These are phyloP conservation scores for Dysmachus trigonus DNA, from an alignment of 2,888 invertebrate genomes.

Conservation along the genomic window DNA sequence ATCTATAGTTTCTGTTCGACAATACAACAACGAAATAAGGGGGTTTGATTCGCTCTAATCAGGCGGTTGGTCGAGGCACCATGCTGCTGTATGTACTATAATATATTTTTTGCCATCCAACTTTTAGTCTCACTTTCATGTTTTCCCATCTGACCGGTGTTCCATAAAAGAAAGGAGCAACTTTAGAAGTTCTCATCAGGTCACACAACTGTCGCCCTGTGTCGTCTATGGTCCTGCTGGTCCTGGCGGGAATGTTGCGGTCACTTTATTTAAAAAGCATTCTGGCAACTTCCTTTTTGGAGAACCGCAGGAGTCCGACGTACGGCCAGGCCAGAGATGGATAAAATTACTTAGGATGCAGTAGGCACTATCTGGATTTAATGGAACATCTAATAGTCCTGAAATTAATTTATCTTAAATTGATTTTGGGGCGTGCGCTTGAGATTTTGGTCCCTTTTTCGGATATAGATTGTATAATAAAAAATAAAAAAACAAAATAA, in stretches of 20 bases:
- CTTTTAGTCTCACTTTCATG: neutral
- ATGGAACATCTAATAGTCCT: neutral
- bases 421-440: neutral
- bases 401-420: neutral
- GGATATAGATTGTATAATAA: neutral
- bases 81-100: no score
- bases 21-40: neutral
- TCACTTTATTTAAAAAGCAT: neutral
- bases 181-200: neutral
- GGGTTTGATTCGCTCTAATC: neutral
- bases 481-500: neutral
- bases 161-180: neutral
- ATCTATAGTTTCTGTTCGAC: neutral
- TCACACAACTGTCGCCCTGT: neutral
- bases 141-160: neutral
- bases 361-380: neutral
- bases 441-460: neutral
- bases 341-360: neutral
- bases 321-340: neutral
- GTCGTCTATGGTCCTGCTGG: neutral
- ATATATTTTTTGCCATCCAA: neutral
- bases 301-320: neutral
- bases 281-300: neutral
- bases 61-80: neutral
- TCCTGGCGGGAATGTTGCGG: neutral